phyloP scores from a whole-genome alignment of 2,113 vertebrate species.

The Tragelaphus buxtoni region DNA sequence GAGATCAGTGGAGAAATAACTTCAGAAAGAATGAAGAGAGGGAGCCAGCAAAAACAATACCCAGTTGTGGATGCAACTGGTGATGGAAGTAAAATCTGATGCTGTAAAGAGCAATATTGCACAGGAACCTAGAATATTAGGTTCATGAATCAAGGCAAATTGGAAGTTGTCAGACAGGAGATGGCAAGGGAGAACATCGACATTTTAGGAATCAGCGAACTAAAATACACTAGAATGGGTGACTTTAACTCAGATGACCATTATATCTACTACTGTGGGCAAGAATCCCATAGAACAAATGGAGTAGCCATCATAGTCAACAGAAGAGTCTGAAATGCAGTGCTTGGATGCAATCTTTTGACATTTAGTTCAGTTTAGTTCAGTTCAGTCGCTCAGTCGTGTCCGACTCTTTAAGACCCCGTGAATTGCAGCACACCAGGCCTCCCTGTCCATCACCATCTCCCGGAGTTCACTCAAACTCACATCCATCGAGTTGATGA shows the following conservation, averaged over 20 bases:
- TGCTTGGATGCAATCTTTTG: not conserved
- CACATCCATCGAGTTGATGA: no score
- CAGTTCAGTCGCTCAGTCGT: no score
- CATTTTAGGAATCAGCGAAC: not conserved
- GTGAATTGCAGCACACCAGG: no score
- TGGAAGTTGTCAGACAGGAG: not conserved
- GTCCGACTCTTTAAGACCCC: no score
- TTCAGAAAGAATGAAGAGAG: not conserved
- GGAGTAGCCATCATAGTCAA: not conserved
- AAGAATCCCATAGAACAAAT: not conserved
- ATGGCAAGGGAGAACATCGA: not conserved
- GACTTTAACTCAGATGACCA: not conserved
- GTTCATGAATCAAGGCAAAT: not conserved
- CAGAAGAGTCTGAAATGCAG: not conserved
- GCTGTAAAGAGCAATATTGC: not conserved
- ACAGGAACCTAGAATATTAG: not conserved
- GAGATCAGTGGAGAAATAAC: not conserved
- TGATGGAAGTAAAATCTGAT: not conserved
- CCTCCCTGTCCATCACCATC: no score
- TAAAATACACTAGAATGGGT: not conserved
- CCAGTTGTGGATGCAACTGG: not conserved
- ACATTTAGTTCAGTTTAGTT: not conserved
- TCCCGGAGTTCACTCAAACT: no score
- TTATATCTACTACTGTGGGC: not conserved
- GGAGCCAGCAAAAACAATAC: not conserved